Evolutionary conservation across 1,140 invertebrate species (phyloP).

Genomic region (Heliconius congener): DNA sequence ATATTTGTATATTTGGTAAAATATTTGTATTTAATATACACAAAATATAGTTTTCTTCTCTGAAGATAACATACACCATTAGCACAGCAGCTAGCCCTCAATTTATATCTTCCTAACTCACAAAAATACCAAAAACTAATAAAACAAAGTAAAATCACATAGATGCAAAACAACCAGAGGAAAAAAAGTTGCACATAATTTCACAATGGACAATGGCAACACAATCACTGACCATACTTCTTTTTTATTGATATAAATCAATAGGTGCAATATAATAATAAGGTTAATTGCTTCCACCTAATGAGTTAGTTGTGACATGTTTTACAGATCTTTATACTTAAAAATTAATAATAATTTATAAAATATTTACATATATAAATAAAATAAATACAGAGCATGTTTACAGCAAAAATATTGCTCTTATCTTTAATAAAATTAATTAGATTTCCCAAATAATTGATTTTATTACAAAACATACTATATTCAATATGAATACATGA

Average conservation of each 20-base stretch:
- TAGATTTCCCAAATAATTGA: not conserved
- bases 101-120: too few species aligned
- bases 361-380: not conserved
- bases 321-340: conserved; percentile 28
- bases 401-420: not conserved
- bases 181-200: not conserved
- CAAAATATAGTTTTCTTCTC: too few species aligned
- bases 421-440: not conserved
- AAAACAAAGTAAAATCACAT: too few species aligned
- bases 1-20: too few species aligned
- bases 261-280: conserved; percentile 20
- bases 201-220: not conserved
- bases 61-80: too few species aligned
- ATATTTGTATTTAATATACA: too few species aligned
- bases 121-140: too few species aligned
- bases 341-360: conserved; percentile 20
- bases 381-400: not conserved
- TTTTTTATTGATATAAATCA: conserved; percentile 7
- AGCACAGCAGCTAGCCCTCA: too few species aligned
- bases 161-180: not conserved
- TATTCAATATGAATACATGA: not conserved
- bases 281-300: conserved; percentile 38
- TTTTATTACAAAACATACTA: not conserved
- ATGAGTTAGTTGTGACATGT: conserved; percentile 31
- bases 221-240: not conserved